phyloP scores from a whole-genome alignment of 2,888 invertebrate species.

The Hydriomena furcata region DNA sequence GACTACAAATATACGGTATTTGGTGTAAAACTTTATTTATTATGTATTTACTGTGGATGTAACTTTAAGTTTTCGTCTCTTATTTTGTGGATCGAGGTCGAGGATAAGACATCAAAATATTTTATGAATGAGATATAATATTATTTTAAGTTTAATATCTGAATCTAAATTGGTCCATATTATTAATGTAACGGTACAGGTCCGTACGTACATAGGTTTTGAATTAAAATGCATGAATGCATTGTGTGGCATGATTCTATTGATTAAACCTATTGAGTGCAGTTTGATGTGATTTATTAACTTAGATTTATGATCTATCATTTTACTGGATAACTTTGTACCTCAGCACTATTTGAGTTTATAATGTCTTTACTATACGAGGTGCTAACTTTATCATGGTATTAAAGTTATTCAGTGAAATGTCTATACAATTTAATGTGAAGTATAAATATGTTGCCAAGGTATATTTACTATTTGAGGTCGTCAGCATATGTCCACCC shows the following conservation, averaged over 20 bases:
- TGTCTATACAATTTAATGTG: constrained; percentile 27
- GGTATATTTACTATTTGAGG: constrained; percentile 29
- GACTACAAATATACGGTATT: constrained; percentile 40
- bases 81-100: constrained; percentile 38
- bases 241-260: constrained; percentile 73
- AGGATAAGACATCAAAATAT: constrained; percentile 44
- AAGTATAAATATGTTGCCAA: constrained; percentile 28
- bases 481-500: constrained; percentile 34
- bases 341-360: constrained; percentile 23
- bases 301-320: constrained; percentile 27
- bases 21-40: constrained; percentile 51
- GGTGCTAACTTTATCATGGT: constrained; percentile 25
- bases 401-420: constrained; percentile 33
- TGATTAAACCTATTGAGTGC: constrained; percentile 57
- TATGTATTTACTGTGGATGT: constrained; percentile 50
- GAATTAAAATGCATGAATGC: constrained; percentile 60
- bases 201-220: constrained; percentile 68
- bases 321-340: constrained; percentile 33
- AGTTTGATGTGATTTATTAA: constrained; percentile 52
- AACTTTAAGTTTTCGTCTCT: constrained; percentile 51
- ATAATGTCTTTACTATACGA: constrained; percentile 17
- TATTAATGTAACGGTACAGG: constrained; percentile 49
- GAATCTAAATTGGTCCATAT: constrained; percentile 56
- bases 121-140: constrained; percentile 65
- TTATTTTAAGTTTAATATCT: constrained; percentile 56